These are phyloP conservation scores for Serripes groenlandicus DNA, from an alignment of 2,888 invertebrate genomes.

Conservation along the genomic window DNA sequence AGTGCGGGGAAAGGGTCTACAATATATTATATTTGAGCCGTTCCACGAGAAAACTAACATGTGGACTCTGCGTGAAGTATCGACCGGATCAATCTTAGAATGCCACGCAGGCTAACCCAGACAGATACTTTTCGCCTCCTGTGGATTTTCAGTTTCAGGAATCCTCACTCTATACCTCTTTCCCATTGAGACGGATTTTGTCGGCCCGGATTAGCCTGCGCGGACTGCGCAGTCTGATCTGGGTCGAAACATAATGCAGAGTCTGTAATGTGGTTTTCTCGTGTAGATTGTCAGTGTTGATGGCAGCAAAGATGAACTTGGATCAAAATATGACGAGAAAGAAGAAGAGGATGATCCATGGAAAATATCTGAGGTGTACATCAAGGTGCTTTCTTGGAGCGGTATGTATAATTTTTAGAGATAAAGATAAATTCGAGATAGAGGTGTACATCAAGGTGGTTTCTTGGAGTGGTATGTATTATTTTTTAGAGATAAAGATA, in stretches of 20 bases:
- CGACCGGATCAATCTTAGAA: no score
- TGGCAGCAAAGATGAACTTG: neutral
- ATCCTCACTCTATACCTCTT: no score
- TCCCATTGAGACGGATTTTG: no score
- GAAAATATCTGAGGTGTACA: slow-evolving; percentile 54
- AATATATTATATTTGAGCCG: no score
- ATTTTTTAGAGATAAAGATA: neutral
- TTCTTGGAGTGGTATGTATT: slow-evolving; percentile 21
- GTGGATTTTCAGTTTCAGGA: no score
- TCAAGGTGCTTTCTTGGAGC: slow-evolving; percentile 35
- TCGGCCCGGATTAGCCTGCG: no score
- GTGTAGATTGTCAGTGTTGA: neutral
- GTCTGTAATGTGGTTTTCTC: neutral
- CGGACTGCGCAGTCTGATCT: neutral
- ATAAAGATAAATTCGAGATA: neutral
- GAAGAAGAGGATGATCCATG: slow-evolving; percentile 56
- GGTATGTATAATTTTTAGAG: slow-evolving; percentile 7
- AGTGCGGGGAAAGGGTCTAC: no score
- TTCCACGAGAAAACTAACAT: no score
- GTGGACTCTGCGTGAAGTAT: no score
- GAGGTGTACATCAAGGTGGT: slow-evolving; percentile 47
- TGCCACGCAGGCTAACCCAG: no score
- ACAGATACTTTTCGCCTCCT: no score
- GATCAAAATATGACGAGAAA: neutral
- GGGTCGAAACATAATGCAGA: neutral